These are phyloP conservation scores for Ibidorhyncha struthersii DNA, from an alignment of 2,113 vertebrate species.

Conservation along the genomic window DNA sequence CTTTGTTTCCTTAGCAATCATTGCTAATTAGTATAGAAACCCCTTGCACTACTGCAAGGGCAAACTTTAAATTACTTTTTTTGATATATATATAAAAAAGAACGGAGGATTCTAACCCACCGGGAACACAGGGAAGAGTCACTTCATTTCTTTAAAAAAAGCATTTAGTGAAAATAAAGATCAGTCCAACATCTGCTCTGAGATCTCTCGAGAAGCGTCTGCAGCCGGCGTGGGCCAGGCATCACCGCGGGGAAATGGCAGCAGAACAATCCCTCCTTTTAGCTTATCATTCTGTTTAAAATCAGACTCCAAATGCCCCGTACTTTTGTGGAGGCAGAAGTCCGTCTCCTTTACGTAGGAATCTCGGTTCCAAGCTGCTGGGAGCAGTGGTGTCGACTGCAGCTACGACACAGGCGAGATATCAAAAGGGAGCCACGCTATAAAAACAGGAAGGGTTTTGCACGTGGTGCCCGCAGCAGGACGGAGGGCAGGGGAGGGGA, in stretches of 20 bases:
- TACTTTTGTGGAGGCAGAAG: background rate
- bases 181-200: background rate
- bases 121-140: background rate
- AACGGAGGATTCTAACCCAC: background rate
- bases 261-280: background rate
- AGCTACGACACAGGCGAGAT: background rate
- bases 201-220: background rate
- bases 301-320: accelerated
- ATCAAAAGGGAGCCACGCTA: background rate
- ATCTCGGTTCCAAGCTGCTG: accelerated
- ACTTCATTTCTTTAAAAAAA: background rate
- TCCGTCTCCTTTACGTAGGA: accelerated
- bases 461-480: background rate
- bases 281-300: background rate
- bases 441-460: background rate
- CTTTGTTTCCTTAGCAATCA: background rate
- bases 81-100: background rate
- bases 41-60: background rate
- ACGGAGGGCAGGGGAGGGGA: background rate
- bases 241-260: background rate
- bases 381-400: background rate
- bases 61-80: background rate
- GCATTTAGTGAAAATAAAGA: background rate
- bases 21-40: background rate
- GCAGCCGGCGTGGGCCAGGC: background rate